Evolutionary conservation across 2,888 invertebrate genomes (phyloP), one percentile per base, ranked within the genome.

Genomic region (Ecdyonurus torrentis): DNA sequence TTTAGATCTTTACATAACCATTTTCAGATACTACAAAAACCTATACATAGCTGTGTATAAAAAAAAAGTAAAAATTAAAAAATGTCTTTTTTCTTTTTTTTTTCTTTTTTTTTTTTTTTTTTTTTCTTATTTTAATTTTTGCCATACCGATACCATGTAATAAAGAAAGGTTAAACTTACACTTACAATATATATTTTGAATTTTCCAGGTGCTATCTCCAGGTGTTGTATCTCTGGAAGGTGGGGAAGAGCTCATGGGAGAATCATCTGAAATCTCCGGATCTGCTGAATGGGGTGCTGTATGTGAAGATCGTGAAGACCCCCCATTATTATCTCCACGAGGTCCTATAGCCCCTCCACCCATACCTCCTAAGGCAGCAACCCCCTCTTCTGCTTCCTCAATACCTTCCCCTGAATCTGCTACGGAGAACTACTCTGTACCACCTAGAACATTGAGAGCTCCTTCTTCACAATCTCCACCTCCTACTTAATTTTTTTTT

Each of bases 291-390:
- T 55, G 55, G 55, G 55, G 55, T 5, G 19, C 55, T 20, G 55
- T 55, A n/a, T 20, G 2, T 20, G 63, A 63, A 52, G 65, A 65
- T 23, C 62, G 62, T 52, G 64, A 64, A 63, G 66, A 64, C 61
- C 66, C 69, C 25, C 68, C 68, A 25, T 61, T 67, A 19, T 63
- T 68, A 20, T 67, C 67, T 50, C 69, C 69, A 19, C 67, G 68
- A 53, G 65, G 67, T 52, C 66, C 66, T 24, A 66, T 68, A 24
- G 66, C 67, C n/a, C 70, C 70, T 37, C 71, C 71, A 20, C 70
- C 70, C n/a, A 67, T 70, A 25, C 70, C 70, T 59, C 71, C 71
- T 18, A 70, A 70, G 64, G 64, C 66, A 58, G 58, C 66, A 23
- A 63, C 68, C 19, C 66, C 63, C 53, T 66, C 66, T 58, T 63